A percentile compares a stretch with the other conserved stretches of the same genome.
phyloP scores from a whole-genome alignment of 2,113 vertebrate genomes.

The Edolisoma coerulescens region DNA sequence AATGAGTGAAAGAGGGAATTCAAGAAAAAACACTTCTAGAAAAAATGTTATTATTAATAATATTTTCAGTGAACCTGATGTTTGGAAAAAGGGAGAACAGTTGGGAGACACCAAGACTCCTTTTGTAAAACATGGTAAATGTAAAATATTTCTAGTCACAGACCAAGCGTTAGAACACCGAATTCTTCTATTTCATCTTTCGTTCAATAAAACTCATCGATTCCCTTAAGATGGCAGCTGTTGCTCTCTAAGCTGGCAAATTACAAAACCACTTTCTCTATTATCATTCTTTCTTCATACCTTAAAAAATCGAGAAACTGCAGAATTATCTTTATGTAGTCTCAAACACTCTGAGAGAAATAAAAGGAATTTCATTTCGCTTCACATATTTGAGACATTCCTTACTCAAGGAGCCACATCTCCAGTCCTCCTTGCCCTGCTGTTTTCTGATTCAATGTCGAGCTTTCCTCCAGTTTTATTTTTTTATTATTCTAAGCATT shows the following conservation, averaged over 20 bases:
- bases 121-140: neutral
- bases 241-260: neutral
- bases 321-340: neutral
- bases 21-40: neutral
- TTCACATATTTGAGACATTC: neutral
- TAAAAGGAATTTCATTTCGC: neutral
- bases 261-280: neutral
- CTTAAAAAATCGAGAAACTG: neutral
- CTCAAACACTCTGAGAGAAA: neutral
- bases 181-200: neutral
- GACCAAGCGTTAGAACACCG: neutral
- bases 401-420: accelerated
- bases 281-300: neutral
- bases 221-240: neutral
- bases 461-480: neutral
- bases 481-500: neutral
- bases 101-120: neutral
- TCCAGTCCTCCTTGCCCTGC: neutral
- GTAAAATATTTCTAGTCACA: neutral
- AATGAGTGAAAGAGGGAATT: neutral
- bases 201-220: neutral
- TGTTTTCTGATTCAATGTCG: neutral
- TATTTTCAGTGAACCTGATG: neutral
- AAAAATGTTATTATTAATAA: neutral
- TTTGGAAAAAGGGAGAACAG: neutral